Conservation (phyloP, 2,797 vertebrate species). For the Molossus alvarezi region DNA sequence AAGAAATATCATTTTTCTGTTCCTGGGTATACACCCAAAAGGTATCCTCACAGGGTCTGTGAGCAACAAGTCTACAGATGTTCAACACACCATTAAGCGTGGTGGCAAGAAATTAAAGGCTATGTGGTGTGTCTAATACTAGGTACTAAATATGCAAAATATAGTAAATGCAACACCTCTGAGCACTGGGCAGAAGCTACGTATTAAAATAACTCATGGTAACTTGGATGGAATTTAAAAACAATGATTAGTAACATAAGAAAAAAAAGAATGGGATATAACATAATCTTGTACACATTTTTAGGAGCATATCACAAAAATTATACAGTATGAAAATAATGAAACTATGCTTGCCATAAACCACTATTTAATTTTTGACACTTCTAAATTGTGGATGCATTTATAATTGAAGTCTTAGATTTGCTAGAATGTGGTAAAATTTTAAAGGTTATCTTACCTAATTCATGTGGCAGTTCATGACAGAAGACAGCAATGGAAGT, state of each 20-base stretch:
- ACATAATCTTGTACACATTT: neutral
- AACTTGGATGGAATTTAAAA: neutral
- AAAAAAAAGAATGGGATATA: neutral
- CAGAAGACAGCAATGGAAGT: slow-evolving; percentile 99
- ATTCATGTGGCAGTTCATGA: slow-evolving; percentile 98
- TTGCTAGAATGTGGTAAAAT: neutral
- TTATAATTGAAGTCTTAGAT: neutral
- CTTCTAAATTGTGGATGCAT: neutral
- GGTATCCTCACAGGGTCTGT: neutral
- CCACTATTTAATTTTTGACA: slow-evolving; percentile 12
- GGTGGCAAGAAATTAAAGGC: neutral
- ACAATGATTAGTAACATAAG: neutral
- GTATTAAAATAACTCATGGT: neutral
- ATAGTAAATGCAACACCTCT: neutral
- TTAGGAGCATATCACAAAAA: neutral
- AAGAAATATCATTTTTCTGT: neutral
- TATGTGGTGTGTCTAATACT: neutral
- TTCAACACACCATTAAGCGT: neutral
- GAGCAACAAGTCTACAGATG: neutral
- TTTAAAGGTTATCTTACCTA: slow-evolving; percentile 91
- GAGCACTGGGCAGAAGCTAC: neutral
- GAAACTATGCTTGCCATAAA: neutral
- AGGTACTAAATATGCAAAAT: neutral
- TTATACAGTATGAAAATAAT: neutral
- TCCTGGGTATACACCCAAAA: neutral